Evolutionary conservation across 2,888 invertebrate genomes (phyloP), one percentile per base, ranked within the genome.

Genomic region (Coenonympha arcania): DNA sequence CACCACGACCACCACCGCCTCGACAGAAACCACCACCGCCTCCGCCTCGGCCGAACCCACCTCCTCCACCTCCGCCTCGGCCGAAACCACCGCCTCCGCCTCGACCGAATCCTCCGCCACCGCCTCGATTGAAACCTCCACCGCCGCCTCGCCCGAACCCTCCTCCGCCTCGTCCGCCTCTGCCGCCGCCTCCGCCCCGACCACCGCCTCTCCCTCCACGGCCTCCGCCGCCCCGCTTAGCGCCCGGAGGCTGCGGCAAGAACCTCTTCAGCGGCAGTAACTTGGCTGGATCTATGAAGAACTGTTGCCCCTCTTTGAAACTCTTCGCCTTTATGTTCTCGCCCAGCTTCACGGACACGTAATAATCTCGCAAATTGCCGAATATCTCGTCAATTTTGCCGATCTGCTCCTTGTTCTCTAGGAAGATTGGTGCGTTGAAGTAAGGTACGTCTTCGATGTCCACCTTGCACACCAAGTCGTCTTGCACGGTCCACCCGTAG

Each of bases 311-410:
- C 18, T 90, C 89, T 61, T 93, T 91, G 73, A 99, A 98, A 69
- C 98, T 98, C 34, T 89, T 88, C 0, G 98, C 95, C 73, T 95
- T 98, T 59, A 97, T 90, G 67, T 96, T 94, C 46, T 97, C 96
- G 0, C 92, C 90, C 43, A 99, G 83, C 70, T 97, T 95, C n/a
- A 99, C 94, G 0, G 98, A 95, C n/a, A 99, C 96, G 61, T 90
- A 96, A 72, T 96, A 98, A 68, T 99, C 96, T 47, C 92, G 89
- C n/a, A 98, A 89, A 59, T 94, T 95, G 48, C 99, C 99, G 78
- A 99, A 98, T 65, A 99, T 99, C 85, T 99, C 99, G 72, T 99
- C 99, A 54, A 99, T 95, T 88, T 99, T 99, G 19, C 99, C 99
- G 60, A 99, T 92, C 75, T 96, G 96, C 74, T 98, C 93, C 75